These are phyloP conservation scores for Atta colombica DNA, from an alignment of 1,140 invertebrate genomes.

Conservation along the genomic window DNA sequence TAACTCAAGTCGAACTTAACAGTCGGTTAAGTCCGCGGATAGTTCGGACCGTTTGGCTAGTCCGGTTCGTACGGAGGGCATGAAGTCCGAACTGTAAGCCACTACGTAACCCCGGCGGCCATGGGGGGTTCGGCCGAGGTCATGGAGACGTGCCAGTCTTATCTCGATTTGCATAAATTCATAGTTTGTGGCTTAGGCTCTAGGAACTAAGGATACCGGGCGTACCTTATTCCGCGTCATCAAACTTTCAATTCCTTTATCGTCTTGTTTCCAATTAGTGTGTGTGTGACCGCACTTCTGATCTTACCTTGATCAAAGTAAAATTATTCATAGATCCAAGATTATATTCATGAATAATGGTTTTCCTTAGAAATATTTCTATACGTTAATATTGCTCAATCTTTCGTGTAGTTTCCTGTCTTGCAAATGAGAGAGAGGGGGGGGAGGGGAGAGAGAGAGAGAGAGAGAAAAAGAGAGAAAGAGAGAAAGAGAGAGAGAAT, in stretches of 20 bases:
- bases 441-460: too few relatives aligned
- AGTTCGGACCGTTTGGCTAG: constrained; percentile 68
- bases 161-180: constrained; percentile 86
- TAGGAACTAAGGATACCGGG: constrained; percentile 71
- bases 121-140: constrained; percentile 73
- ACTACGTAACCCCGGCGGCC: constrained; percentile 70
- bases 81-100: constrained; percentile 74
- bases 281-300: neutral
- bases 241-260: constrained; percentile 38
- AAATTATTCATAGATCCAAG: neutral
- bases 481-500: too few relatives aligned
- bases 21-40: constrained; percentile 80
- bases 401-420: neutral
- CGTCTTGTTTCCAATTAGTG: constrained; percentile 15
- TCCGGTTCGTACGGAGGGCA: constrained; percentile 64
- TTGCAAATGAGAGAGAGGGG: neutral
- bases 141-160: constrained; percentile 81
- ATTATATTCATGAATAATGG: neutral
- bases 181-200: constrained; percentile 81
- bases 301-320: neutral
- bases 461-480: too few relatives aligned
- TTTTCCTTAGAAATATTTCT: neutral
- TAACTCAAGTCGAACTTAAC: constrained; percentile 80
- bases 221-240: constrained; percentile 39
- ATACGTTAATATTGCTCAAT: neutral